Conservation (phyloP, 2,888 invertebrate genomes). For the Leucania comma region DNA sequence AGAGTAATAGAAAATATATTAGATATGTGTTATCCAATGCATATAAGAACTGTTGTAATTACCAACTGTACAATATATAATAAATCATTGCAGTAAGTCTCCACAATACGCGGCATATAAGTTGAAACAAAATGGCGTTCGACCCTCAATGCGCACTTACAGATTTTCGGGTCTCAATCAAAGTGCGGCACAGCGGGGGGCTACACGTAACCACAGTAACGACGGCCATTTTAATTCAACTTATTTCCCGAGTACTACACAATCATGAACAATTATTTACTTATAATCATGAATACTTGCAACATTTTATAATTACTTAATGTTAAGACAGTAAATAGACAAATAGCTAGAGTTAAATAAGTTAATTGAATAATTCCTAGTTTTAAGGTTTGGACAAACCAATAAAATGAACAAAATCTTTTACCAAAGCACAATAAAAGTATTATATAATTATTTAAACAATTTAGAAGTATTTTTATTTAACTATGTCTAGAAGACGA, state of each 20-base stretch:
- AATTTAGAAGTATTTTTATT: slow-evolving; percentile 28
- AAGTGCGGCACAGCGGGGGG: too few relatives aligned
- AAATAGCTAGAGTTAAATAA: slow-evolving; percentile 5
- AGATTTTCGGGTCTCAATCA: too few relatives aligned
- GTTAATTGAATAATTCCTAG: slow-evolving; percentile 12
- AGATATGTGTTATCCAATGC: slow-evolving; percentile 14
- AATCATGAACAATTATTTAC: slow-evolving; percentile 48
- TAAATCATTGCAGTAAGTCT: slow-evolving; percentile 3
- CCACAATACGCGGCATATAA: too few relatives aligned
- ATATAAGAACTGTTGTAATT: slow-evolving; percentile 37
- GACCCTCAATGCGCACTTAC: too few relatives aligned
- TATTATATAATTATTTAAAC: slow-evolving; percentile 56
- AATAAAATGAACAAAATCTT: slow-evolving; percentile 51
- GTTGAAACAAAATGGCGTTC: too few relatives aligned
- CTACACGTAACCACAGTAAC: too few relatives aligned
- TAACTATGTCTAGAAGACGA: slow-evolving; percentile 25
- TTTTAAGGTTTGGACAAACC: slow-evolving; percentile 30
- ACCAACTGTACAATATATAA: slow-evolving; percentile 20
- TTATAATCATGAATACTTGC: slow-evolving; percentile 22
- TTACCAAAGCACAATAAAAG: slow-evolving; percentile 63
- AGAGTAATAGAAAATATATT: slow-evolving; percentile 14
- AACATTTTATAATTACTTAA: slow-evolving; percentile 25
- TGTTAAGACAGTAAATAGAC: slow-evolving; percentile 27
- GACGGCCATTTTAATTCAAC: too few relatives aligned
- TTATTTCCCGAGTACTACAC: too few relatives aligned